Evolutionary conservation across 1,140 invertebrate genomes (phyloP).

Genomic region (Drosophila funebris): DNA sequence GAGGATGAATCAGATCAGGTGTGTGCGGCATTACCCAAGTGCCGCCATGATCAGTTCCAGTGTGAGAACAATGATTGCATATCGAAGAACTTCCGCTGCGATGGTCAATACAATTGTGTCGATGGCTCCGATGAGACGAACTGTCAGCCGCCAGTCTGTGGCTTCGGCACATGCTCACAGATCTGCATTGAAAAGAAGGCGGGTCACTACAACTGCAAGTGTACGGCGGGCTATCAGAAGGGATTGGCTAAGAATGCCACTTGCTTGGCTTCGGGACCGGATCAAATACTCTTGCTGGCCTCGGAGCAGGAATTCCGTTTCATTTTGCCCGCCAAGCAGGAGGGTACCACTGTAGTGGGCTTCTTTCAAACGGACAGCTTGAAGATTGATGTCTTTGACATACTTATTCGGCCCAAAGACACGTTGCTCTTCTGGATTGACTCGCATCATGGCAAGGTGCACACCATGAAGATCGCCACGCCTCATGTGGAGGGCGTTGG

Average conservation of each 20-base stretch:
- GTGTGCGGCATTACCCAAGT: conserved; percentile 87
- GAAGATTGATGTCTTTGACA: conserved; percentile 86
- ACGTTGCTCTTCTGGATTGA: conserved; percentile 85
- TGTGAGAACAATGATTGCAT: conserved; percentile 91
- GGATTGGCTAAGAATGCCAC: conserved; percentile 84
- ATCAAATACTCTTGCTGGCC: conserved; percentile 87
- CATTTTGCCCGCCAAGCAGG: conserved; percentile 87
- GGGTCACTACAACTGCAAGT: conserved; percentile 87
- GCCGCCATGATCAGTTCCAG: conserved; percentile 88
- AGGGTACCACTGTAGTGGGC: conserved; percentile 83
- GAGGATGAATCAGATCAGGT: conserved; percentile 87
- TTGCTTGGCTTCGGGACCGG: conserved; percentile 85
- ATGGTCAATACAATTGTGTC: conserved; percentile 86
- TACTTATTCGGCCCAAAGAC: conserved; percentile 83
- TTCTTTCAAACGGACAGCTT: conserved; percentile 78
- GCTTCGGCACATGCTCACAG: conserved; percentile 90
- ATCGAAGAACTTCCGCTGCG: conserved; percentile 90
- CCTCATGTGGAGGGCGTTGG: conserved; percentile 63
- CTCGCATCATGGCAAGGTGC: conserved; percentile 84
- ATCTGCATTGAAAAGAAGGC: conserved; percentile 88
- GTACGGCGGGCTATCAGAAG: conserved; percentile 87
- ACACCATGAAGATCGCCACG: conserved; percentile 80
- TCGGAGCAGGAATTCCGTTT: conserved; percentile 87
- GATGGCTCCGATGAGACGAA: conserved; percentile 88
- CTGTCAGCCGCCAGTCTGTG: conserved; percentile 89